Evolutionary conservation across 2,888 invertebrate species (phyloP).

Genomic region (Phlogophora meticulosa): DNA sequence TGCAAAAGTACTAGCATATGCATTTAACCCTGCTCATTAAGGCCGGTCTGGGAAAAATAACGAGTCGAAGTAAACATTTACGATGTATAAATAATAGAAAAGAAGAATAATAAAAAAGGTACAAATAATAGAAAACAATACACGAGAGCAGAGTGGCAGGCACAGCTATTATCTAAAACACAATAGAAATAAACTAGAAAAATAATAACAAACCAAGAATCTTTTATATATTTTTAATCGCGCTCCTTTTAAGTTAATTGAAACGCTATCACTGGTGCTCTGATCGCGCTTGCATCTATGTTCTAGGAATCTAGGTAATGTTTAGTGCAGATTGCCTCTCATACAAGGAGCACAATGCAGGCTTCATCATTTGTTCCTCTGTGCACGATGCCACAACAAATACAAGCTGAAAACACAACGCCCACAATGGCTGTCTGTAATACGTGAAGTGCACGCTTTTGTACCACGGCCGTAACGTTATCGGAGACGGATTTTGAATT

Average conservation of each 20-base stretch:
- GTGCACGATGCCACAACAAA: conserved; percentile 67
- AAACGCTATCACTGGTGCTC: conserved; percentile 36
- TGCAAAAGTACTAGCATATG: too few relatives aligned
- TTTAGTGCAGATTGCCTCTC: conserved; percentile 75
- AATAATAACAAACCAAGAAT: conserved; percentile 21
- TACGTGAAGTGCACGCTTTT: conserved; percentile 73
- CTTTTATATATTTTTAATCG: conserved; percentile 40
- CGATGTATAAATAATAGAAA: too few relatives aligned
- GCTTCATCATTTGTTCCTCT: conserved; percentile 75
- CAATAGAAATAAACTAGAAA: conserved; percentile 38
- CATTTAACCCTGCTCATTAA: too few relatives aligned
- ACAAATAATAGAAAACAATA: background rate
- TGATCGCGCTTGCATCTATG: conserved; percentile 49
- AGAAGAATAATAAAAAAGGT: background rate
- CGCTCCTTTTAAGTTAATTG: conserved; percentile 42
- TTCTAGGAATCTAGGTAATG: conserved; percentile 60
- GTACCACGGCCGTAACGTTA: conserved; percentile 52
- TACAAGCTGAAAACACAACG: conserved; percentile 65
- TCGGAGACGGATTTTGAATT: conserved; percentile 52
- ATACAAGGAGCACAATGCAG: conserved; percentile 75
- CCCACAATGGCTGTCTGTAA: conserved; percentile 71
- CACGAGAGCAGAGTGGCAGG: background rate
- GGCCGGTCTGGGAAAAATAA: too few relatives aligned
- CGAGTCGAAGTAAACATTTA: too few relatives aligned
- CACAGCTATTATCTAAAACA: conserved; percentile 23